Conservation (phyloP, 2,113 vertebrate species). For the Salvelinus fontinalis region DNA sequence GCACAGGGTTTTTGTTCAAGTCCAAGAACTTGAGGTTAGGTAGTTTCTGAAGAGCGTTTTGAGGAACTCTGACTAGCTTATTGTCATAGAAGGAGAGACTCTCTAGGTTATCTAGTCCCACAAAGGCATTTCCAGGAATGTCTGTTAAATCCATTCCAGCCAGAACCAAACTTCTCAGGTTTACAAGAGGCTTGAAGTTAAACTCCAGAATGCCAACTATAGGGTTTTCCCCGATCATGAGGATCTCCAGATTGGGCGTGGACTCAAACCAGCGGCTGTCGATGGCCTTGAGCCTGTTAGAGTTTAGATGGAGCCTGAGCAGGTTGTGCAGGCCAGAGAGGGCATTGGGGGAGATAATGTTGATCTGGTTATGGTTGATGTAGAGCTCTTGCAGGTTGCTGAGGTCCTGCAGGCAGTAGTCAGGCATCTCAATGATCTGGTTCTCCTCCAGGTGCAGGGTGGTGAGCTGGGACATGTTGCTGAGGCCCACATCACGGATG, state of each 20-base stretch:
- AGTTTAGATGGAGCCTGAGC: constrained; percentile 94
- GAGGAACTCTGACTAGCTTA: constrained; percentile 87
- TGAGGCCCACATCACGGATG: constrained; percentile 89
- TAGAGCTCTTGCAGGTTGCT: constrained; percentile 95
- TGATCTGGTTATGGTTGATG: constrained; percentile 98
- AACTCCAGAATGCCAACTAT: constrained; percentile 92
- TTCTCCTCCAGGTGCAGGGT: constrained; percentile 97
- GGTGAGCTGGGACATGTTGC: constrained; percentile 91
- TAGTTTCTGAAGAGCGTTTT: constrained; percentile 92
- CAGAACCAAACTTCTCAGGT: constrained; percentile 90
- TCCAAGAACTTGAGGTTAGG: constrained; percentile 96
- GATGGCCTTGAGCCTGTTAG: constrained; percentile 90
- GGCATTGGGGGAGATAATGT: constrained; percentile 87
- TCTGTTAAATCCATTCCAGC: constrained; percentile 98
- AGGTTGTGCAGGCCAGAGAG: constrained; percentile 89
- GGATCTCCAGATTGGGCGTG: constrained; percentile 94
- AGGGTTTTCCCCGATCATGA: constrained; percentile 99
- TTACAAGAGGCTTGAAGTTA: constrained; percentile 91
- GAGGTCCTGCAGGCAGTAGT: constrained; percentile 91
- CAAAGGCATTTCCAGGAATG: constrained; percentile 91
- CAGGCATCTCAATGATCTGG: constrained; percentile 91
- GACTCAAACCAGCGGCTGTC: constrained; percentile 95
- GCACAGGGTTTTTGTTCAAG: constrained; percentile 96
- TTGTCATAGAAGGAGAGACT: constrained; percentile 98
- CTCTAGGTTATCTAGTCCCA: constrained; percentile 94